Evolutionary conservation across 2,113 vertebrate species (phyloP), one percentile per base, ranked within the genome.

Genomic region (Geococcyx californianus): DNA sequence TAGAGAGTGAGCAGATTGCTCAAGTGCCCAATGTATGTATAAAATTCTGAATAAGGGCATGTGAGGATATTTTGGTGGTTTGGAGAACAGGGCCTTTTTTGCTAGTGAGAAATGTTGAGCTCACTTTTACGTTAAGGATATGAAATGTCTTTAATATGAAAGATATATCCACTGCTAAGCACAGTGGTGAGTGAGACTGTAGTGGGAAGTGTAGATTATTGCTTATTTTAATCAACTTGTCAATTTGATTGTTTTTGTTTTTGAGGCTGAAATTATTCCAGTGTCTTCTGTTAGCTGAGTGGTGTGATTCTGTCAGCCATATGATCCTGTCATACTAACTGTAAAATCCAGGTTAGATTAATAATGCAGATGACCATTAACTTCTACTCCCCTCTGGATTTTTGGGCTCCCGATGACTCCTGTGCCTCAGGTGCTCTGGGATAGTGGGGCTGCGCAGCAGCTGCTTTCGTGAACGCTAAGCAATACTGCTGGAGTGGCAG

Each of bases 141-240:
- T 78, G n/a, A 45, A 74, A 90, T 91, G 67, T 8, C 56, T 9
- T 28, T 42, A 10, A 28, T 44, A 11, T 59, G 83, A 86, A 75
- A 77, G 93, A 18, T 60, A 7, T 7, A 55, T 42, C 63, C 63
- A 14, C 68, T 67, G 68, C 34, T 91, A 26, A 83, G 69, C 14
- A 1, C 36, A 33, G 60, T 38, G 81, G 18, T 87, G 82, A 75
- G 54, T 83, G 83, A 44, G 19, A 40, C 84, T 85, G 54, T 36
- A 81, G 88, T 86, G 76, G 68, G 38, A 90, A 64, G 28, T 40
- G 38, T 44, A 42, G 80, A 33, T 81, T 88, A 26, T 78, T 88
- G 70, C 83, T 96, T 93, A 25, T 89, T 96, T 95, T 88, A 92
- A 69, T 79, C 79, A 84, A 11, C 34, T 89, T 79, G 54, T 54